Evolutionary conservation across 2,888 invertebrate species (phyloP), one percentile per base, ranked within the genome.

Genomic region (Quadroppia sp.): DNA sequence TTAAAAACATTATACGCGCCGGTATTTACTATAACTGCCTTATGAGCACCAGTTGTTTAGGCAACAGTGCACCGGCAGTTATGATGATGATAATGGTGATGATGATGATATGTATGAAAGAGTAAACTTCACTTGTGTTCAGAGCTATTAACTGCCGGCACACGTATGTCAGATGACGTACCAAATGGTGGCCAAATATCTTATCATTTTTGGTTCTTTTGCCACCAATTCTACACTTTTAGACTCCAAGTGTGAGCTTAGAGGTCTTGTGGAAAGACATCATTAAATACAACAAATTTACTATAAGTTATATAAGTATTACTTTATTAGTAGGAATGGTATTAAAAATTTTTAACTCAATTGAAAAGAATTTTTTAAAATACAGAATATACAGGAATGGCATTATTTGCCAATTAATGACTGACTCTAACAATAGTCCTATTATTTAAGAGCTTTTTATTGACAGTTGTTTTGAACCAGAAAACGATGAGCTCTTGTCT

Each of bases 61-160:
- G 20, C 23, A 23, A 13, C 20, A 25, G 23, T 7, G 53, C 53
- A 53, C 53, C 20, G 53, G 53, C n/a, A n/a, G 53, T 53, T 53
- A 53, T 53, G 53, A 53, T 53, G 53, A 53, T 53, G 53, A 53
- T 53, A 25, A 53, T 53, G 53, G 53, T 53, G 53, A 53, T 53
- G 53, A 53, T 53, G 53, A 53, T 53, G 53, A 53, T 20, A 53
- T 23, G 53, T n/a, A n/a, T 53, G 23, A 23, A 53, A 48, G 48
- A 48, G 23, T 53, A 13, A 23, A 53, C 23, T 53, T n/a, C 3
- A n/a, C n/a, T 4, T 53, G 23, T 23, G 53, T 13, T 13, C 53
- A 23, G 2, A 13, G 53, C 53, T 53, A 53, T 53, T 53, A 53
- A 48, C 53, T 53, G 11, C 25, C 25, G 25, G 25, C 53, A 53